Conservation (phyloP, 2,888 invertebrate species). For the Spatulosminthurus flaviceps region DNA sequence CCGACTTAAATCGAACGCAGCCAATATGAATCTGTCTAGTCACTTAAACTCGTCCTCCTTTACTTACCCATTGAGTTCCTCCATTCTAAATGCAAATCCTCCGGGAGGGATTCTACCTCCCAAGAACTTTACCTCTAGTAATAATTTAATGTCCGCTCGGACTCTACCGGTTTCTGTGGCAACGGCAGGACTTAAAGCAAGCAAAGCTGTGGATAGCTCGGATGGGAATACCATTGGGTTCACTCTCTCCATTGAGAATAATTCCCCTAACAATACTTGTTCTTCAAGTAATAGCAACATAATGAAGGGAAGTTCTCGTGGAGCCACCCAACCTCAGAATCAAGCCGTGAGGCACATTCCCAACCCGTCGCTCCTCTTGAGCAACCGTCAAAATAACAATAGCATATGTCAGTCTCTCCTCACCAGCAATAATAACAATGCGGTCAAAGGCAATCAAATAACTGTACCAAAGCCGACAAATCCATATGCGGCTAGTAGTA, state of each 20-base stretch:
- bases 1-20: not conserved
- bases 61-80: slow-evolving; percentile 7
- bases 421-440: slow-evolving; percentile 31
- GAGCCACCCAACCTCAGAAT: slow-evolving; percentile 67
- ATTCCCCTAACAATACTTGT: not conserved
- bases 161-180: not conserved
- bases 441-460: slow-evolving; percentile 13
- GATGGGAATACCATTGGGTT: not conserved
- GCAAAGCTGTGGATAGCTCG: not conserved
- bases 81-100: not conserved
- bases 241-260: not conserved
- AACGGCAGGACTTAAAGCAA: not conserved
- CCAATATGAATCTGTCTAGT: not conserved
- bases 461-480: too few species aligned
- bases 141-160: not conserved
- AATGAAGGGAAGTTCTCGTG: not conserved
- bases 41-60: not conserved
- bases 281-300: too few species aligned
- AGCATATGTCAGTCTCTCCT: slow-evolving; percentile 4
- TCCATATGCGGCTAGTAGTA: too few species aligned
- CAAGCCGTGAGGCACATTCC: slow-evolving; percentile 74
- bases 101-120: not conserved
- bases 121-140: not conserved
- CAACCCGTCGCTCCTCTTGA: slow-evolving; percentile 72
- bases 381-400: slow-evolving; percentile 67